phyloP scores from a whole-genome alignment of 1,140 invertebrate species.

The Melanaphis sacchari region DNA sequence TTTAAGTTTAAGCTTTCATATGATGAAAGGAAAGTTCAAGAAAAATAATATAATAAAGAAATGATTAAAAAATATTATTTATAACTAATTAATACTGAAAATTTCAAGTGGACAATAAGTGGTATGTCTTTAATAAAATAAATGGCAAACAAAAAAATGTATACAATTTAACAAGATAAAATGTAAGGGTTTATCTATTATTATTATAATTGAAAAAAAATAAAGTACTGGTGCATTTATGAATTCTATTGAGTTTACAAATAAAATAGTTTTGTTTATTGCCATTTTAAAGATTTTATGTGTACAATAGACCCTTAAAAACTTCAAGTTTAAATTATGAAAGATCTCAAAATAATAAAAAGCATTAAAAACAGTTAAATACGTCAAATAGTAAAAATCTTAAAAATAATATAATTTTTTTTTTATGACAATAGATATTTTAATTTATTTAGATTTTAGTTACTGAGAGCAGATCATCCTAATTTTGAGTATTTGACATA shows the following conservation, averaged over 20 bases:
- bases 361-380: not conserved
- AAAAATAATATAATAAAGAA: not conserved
- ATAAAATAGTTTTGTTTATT: slow-evolving; percentile 3
- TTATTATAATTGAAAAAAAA: not conserved
- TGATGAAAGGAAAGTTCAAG: not conserved
- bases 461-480: not conserved
- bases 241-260: not conserved
- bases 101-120: not conserved
- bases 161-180: not conserved
- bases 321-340: not conserved
- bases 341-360: not conserved
- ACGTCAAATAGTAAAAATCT: not conserved
- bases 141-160: not conserved
- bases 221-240: not conserved
- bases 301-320: not conserved
- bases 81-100: slow-evolving; percentile 32
- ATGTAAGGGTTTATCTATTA: not conserved
- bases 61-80: slow-evolving; percentile 27
- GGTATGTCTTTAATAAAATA: not conserved
- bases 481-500: not conserved
- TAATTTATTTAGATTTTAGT: not conserved
- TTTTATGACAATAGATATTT: not conserved
- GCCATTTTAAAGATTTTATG: not conserved
- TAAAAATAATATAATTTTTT: not conserved
- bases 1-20: not conserved